These are phyloP conservation scores for Ruditapes philippinarum DNA, from an alignment of 1,140 invertebrate genomes.

Conservation along the genomic window DNA sequence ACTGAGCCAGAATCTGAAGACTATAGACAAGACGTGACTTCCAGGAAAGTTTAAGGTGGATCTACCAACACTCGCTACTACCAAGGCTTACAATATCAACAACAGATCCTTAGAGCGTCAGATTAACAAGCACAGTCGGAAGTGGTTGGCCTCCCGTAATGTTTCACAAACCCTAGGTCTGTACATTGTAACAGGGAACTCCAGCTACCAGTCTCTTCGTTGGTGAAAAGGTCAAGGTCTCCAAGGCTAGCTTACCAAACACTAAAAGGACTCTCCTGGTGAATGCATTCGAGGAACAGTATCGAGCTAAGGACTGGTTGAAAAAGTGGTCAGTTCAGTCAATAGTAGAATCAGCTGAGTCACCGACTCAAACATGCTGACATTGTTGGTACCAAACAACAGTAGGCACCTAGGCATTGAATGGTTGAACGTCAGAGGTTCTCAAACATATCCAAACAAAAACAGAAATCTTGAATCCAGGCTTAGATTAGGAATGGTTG, in stretches of 20 bases:
- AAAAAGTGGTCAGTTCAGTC: constrained; percentile 28
- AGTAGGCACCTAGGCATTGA: neutral
- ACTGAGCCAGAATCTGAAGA: constrained; percentile 35
- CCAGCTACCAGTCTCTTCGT: too few relatives aligned
- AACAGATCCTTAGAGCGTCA: constrained; percentile 39
- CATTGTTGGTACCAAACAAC: too few relatives aligned
- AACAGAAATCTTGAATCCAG: constrained; percentile 14
- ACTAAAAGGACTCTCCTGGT: constrained; percentile 16
- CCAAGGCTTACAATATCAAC: constrained; percentile 57
- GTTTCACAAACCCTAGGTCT: neutral
- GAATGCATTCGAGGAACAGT: too few relatives aligned
- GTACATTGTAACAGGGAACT: too few relatives aligned
- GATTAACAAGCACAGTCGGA: constrained; percentile 26
- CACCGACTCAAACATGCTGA: too few relatives aligned
- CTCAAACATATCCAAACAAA: neutral
- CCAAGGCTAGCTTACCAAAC: neutral
- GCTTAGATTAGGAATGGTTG: neutral
- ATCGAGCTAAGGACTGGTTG: neutral
- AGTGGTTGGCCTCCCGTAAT: too few relatives aligned
- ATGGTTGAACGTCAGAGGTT: too few relatives aligned
- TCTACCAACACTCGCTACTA: constrained; percentile 50
- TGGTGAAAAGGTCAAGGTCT: too few relatives aligned
- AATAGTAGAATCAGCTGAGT: too few relatives aligned
- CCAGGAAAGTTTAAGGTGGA: constrained; percentile 67
- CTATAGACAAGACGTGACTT: constrained; percentile 50